Evolutionary conservation across 2,797 vertebrate genomes (phyloP), one percentile per base, ranked within the genome.

Genomic region (Echiichthys vipera): DNA sequence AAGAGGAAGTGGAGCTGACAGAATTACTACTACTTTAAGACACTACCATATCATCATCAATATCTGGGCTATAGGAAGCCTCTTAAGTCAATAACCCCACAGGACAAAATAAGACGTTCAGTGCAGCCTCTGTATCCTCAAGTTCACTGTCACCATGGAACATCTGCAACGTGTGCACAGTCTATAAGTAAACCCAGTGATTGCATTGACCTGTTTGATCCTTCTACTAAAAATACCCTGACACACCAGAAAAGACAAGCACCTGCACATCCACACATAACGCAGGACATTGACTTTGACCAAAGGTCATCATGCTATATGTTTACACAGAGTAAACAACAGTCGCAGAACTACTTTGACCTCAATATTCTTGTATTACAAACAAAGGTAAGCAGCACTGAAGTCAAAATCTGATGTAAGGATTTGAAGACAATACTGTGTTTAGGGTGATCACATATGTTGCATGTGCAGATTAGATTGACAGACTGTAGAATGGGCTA

Each of bases 1-100:
- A 67, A 76, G 55, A 84, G 76, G 84, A 85, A 69, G 74, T 59
- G 65, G 30, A 58, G 77, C 47, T 53, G 69, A 84, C 63, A 77
- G 68, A 80, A 63, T 84, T 68, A 68, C 77, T 66, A 75, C 73
- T 66, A 47, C 68, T 37, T 39, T 18, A 18, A 34, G 25, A 20
- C 20, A 49, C 27, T 34, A 24, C 29, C 5, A 17, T 14, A 45
- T 57, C 20, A 42, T 64, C 30, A 58, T 54, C 25, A 57, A 47
- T 62, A 46, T 66, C 58, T 22, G 3, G 6, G 4, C 47, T 55
- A 24, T 8, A 70, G 59, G 22, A 54, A 40, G 50, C 18, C 56
- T 59, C 13, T 18, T 7, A 3, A 37, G 22, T 58, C 64, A 54
- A 63, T 50, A 46, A 72, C 24, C 43, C 43, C n/a, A 22, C 12